Evolutionary conservation across 2,797 vertebrate species (phyloP).

Genomic region (Pelochelys cantorii): DNA sequence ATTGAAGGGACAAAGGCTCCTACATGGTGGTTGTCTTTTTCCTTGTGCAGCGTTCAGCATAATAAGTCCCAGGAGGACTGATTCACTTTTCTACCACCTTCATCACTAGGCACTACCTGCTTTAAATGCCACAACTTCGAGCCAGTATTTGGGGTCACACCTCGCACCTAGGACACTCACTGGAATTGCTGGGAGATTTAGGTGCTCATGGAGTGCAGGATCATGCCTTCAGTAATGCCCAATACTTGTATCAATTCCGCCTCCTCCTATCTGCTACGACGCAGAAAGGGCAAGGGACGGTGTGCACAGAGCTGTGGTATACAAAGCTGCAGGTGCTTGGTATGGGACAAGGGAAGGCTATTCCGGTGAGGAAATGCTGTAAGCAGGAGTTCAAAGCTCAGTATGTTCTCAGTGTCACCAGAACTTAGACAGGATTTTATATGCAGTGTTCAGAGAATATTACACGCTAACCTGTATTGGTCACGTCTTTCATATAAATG

Average conservation of each 20-base stretch:
- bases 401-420: neutral
- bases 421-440: neutral
- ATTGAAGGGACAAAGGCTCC: neutral
- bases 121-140: neutral
- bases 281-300: neutral
- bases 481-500: accelerated
- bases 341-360: neutral
- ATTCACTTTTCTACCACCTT: neutral
- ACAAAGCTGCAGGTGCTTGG: neutral
- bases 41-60: neutral
- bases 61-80: neutral
- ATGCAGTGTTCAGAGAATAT: neutral
- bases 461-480: neutral
- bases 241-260: neutral
- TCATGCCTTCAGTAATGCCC: neutral
- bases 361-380: neutral
- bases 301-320: neutral
- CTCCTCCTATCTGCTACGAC: neutral
- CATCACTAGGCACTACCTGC: neutral
- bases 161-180: neutral
- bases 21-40: neutral
- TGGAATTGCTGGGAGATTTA: neutral
- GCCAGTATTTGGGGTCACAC: neutral
- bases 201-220: neutral
- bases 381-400: accelerated